Conservation (phyloP, 37 sponge, comb jelly and placozoan genomes). For the Hexactinellida sp. region DNA sequence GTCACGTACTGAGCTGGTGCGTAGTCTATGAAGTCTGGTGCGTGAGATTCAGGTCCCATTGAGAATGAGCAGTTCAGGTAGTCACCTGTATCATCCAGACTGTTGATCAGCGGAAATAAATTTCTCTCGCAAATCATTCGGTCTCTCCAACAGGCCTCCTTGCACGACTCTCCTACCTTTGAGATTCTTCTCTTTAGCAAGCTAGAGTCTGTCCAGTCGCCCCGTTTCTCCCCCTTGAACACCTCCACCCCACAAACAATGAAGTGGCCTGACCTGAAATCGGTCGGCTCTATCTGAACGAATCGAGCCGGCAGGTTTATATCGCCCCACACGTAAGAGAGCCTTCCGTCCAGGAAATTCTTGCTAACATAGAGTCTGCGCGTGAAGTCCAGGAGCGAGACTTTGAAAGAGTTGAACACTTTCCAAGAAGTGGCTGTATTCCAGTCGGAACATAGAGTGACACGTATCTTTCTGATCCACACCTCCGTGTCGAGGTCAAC, state of each 20-base stretch:
- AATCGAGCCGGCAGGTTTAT: conserved; percentile 27
- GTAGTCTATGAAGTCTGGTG: conserved; percentile 28
- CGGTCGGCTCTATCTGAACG: conserved; percentile 44
- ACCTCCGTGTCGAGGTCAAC: conserved; percentile 43
- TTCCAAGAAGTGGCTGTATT: background rate
- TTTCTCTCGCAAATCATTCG: conserved; percentile 23
- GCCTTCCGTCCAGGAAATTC: conserved; percentile 38
- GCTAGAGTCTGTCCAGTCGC: background rate
- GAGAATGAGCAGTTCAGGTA: background rate
- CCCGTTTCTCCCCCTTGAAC: conserved; percentile 27
- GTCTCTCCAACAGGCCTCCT: conserved; percentile 33
- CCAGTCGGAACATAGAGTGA: conserved; percentile 31
- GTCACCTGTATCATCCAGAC: background rate
- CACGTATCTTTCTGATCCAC: conserved; percentile 43
- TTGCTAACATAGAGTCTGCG: conserved; percentile 28
- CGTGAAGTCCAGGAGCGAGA: conserved; percentile 20
- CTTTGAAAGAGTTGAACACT: background rate
- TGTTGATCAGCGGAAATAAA: conserved; percentile 14
- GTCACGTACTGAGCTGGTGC: conserved; percentile 27
- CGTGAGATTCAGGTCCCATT: background rate
- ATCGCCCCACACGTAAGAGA: conserved; percentile 52
- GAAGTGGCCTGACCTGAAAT: conserved; percentile 23
- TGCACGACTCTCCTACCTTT: conserved; percentile 37
- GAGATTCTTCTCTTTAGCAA: conserved; percentile 14
- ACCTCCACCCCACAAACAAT: conserved; percentile 64